phyloP scores from a whole-genome alignment of 2,113 vertebrate genomes.

The Microcebus lehilahytsara region DNA sequence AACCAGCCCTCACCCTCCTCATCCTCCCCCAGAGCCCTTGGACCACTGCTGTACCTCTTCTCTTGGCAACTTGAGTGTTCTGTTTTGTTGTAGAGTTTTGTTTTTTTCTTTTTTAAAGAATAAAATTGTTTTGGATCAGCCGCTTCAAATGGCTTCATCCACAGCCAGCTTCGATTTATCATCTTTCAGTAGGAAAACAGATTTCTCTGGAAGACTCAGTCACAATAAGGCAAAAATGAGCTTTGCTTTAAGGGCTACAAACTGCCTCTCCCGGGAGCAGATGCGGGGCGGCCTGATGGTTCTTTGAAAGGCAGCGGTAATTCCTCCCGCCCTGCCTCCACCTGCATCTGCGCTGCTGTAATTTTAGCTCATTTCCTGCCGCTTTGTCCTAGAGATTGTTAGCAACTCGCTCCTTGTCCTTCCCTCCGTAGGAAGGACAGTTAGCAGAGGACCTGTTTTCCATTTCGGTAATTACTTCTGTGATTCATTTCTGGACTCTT shows the following conservation, averaged over 20 bases:
- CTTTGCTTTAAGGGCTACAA: conserved; percentile 22
- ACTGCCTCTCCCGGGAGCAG: background rate
- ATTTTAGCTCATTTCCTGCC: conserved; percentile 53
- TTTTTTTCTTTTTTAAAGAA: background rate
- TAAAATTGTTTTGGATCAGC: background rate
- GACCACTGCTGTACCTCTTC: fast-evolving
- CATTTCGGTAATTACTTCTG: conserved; percentile 1
- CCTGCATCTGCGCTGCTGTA: background rate
- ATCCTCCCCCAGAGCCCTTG: background rate
- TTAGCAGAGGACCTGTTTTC: background rate
- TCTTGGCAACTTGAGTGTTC: background rate
- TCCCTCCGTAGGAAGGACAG: background rate
- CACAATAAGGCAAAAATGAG: conserved; percentile 57
- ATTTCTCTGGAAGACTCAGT: conserved; percentile 35
- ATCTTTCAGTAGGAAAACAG: conserved; percentile 29
- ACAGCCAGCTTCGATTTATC: conserved; percentile 2
- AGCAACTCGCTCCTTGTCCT: background rate
- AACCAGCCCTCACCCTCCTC: background rate
- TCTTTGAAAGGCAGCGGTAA: background rate
- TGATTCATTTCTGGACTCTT: background rate
- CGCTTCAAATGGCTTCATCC: background rate
- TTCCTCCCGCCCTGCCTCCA: background rate
- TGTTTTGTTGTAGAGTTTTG: background rate
- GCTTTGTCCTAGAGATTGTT: background rate
- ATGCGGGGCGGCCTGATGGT: background rate